Evolutionary conservation across 35 echinoderm and acorn worm species (phyloP), one percentile per base, ranked within the genome.

Genomic region (Patiria miniata): DNA sequence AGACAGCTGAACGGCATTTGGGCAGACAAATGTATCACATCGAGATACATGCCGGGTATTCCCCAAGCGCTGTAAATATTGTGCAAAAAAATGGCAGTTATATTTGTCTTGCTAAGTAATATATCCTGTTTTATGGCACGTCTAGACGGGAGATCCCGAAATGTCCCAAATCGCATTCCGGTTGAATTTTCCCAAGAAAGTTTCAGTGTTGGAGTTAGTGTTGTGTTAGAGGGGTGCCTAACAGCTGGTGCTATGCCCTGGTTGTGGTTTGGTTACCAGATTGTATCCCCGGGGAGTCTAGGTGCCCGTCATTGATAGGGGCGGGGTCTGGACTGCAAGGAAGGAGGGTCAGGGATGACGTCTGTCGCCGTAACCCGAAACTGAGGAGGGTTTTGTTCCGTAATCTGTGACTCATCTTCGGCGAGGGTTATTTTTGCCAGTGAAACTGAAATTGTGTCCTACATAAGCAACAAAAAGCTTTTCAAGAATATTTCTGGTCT

Each of bases 381-480:
- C 78, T 80, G 78, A 21, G 78, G 37, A 52, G 44, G 78, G 78
- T 80, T 16, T 80, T 80, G 78, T 80, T 80, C 78, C 23, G 5
- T 17, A 34, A 51, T 83, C 32, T 19, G 21, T 37, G 37, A 36
- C 50, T 83, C 81, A 83, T 58, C 28, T 29, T 37, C 58, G 36
- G 38, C 51, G 39, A 17, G 39, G 26, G 38, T 80, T 39, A 80
- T 80, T 80, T 42, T 42, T 19, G 33, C 38, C 51, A 42, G 78
- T 37, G n/a, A 80, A 50, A 80, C 51, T 37, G 51, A 12, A 47
- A 6, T n/a, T n/a, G n/a, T 47, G 42, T 12, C 42, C 4, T 12
- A 47, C 4, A 47, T 47, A 47, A 47, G n/a, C n/a, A n/a, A n/a
- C n/a, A n/a, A n/a, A n/a, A n/a, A n/a, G n/a, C n/a, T n/a, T n/a